Evolutionary conservation across 2,113 vertebrate species (phyloP).

Genomic region (Corapipo altera): DNA sequence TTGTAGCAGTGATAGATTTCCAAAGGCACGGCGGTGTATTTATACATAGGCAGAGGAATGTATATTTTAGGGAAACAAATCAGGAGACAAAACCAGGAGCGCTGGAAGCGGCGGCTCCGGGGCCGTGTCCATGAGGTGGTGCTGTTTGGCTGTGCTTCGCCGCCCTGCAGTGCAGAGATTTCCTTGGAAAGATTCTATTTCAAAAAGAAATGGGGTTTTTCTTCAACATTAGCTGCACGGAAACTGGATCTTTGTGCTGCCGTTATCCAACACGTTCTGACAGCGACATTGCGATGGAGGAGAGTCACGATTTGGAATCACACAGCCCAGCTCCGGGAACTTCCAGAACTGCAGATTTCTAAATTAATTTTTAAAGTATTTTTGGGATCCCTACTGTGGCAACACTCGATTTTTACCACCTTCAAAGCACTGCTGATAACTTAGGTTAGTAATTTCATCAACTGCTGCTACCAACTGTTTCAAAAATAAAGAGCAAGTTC

Average conservation of each 20-base stretch:
- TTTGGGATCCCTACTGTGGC: slow-evolving; percentile 8
- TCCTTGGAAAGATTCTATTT: slow-evolving; percentile 13
- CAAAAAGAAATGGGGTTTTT: slow-evolving; percentile 22
- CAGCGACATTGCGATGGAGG: neutral
- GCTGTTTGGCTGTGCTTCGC: slow-evolving; percentile 77
- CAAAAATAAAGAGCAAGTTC: neutral
- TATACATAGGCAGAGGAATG: neutral
- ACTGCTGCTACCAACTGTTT: neutral
- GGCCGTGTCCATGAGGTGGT: slow-evolving; percentile 82
- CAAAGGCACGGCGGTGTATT: neutral
- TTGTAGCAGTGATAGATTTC: slow-evolving; percentile 2
- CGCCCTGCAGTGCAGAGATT: slow-evolving; percentile 58
- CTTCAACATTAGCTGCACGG: slow-evolving; percentile 49
- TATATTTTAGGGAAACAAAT: slow-evolving; percentile 30
- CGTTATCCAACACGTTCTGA: slow-evolving; percentile 11
- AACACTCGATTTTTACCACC: neutral
- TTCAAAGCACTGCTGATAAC: neutral
- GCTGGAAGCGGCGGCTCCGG: neutral
- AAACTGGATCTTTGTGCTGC: slow-evolving; percentile 33
- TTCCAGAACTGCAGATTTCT: neutral
- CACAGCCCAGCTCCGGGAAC: neutral
- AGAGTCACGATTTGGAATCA: neutral
- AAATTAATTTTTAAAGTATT: slow-evolving; percentile 29
- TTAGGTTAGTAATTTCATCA: neutral
- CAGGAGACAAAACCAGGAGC: slow-evolving; percentile 11